phyloP scores from a whole-genome alignment of 2,797 vertebrate species.

The Gallirallus australis region DNA sequence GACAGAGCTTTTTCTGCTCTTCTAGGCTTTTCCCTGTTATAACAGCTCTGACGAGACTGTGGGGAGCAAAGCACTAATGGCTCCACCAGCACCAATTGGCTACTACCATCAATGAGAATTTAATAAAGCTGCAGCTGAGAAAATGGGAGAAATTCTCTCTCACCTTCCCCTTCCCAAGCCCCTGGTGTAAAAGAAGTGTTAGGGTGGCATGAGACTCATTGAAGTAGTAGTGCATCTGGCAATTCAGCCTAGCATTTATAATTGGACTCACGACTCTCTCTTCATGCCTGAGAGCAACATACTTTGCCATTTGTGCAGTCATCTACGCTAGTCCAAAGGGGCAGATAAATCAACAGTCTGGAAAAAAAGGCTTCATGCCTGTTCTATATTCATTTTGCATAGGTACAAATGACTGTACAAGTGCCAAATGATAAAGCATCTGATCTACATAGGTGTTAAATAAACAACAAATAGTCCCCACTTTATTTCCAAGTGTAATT shows the following conservation, averaged over 20 bases:
- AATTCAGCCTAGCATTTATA: background rate
- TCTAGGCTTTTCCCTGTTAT: background rate
- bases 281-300: background rate
- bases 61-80: background rate
- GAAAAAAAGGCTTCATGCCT: constrained; percentile 26
- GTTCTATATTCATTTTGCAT: constrained; percentile 34
- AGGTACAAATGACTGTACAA: background rate
- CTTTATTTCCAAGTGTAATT: constrained; percentile 1
- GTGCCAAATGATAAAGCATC: background rate
- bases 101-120: background rate
- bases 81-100: background rate
- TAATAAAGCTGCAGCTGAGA: background rate
- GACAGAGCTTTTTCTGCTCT: background rate
- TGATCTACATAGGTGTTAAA: background rate
- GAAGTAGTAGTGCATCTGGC: background rate
- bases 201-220: background rate
- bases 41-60: background rate
- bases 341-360: background rate
- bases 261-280: background rate
- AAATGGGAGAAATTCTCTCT: background rate
- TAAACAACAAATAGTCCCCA: background rate
- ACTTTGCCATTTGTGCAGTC: background rate
- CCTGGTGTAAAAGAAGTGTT: background rate
- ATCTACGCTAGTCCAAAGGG: background rate
- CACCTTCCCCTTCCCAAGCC: background rate